phyloP scores from a whole-genome alignment of 1,140 invertebrate species.

The Oscheius sp. region DNA sequence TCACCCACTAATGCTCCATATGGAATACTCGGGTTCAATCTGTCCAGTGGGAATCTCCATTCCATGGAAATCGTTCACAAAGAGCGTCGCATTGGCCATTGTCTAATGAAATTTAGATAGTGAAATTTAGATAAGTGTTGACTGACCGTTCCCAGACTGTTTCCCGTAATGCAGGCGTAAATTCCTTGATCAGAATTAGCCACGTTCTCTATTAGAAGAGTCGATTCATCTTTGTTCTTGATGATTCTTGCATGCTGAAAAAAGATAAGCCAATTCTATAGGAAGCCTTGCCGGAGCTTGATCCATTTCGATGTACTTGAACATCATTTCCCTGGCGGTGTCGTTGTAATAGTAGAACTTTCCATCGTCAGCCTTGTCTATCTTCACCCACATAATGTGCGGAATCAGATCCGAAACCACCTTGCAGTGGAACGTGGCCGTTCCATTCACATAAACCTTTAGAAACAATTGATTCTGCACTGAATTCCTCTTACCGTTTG shows the following conservation, averaged over 20 bases:
- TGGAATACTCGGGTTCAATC: slow-evolving; percentile 20
- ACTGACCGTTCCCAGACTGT: slow-evolving; percentile 53
- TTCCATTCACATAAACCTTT: slow-evolving; percentile 54
- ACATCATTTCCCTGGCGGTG: slow-evolving; percentile 41
- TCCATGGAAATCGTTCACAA: slow-evolving; percentile 57
- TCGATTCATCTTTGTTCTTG: slow-evolving; percentile 49
- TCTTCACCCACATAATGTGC: slow-evolving; percentile 57
- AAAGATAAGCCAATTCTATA: slow-evolving; percentile 30
- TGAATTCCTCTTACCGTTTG: slow-evolving; percentile 33
- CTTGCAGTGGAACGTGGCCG: slow-evolving; percentile 57
- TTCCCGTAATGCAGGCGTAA: slow-evolving; percentile 58
- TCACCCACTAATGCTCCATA: slow-evolving; percentile 15
- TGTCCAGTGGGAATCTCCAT: slow-evolving; percentile 52
- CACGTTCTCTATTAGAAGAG: slow-evolving; percentile 51
- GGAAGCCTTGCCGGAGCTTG: slow-evolving; percentile 24
- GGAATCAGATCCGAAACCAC: slow-evolving; percentile 57
- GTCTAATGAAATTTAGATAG: slow-evolving; percentile 38
- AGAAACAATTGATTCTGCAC: neutral
- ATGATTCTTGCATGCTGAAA: slow-evolving; percentile 53
- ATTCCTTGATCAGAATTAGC: slow-evolving; percentile 53
- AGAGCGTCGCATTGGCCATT: slow-evolving; percentile 60
- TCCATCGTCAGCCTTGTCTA: slow-evolving; percentile 38
- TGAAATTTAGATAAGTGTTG: neutral
- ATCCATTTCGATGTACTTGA: slow-evolving; percentile 48
- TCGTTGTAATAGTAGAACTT: slow-evolving; percentile 47